Evolutionary conservation across 35 echinoderm and acorn worm species (phyloP).

Genomic region (Lytechinus variegatus): DNA sequence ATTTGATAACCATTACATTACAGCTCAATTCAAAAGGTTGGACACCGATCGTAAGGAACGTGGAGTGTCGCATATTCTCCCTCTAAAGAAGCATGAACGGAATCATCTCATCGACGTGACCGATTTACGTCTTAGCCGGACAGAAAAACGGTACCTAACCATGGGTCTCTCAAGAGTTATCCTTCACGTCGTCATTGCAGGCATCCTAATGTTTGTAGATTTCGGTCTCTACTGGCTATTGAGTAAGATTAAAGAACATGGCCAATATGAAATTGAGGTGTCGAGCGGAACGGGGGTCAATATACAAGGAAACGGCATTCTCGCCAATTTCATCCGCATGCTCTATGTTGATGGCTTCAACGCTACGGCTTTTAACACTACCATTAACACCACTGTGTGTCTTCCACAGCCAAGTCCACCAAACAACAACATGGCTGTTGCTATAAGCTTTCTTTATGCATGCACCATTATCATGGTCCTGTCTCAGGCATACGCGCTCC

Average conservation of each 20-base stretch:
- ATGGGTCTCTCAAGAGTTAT: constrained; percentile 72
- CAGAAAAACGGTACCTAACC: constrained; percentile 80
- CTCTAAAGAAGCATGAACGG: constrained; percentile 82
- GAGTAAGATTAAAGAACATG: constrained; percentile 64
- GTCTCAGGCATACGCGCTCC: constrained; percentile 80
- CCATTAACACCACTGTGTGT: constrained; percentile 65
- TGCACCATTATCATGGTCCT: constrained; percentile 76
- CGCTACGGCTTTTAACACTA: constrained; percentile 68
- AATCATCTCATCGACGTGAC: constrained; percentile 70
- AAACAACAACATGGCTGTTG: constrained; percentile 65
- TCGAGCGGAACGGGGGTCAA: constrained; percentile 57
- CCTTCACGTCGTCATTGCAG: constrained; percentile 71
- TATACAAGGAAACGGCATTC: constrained; percentile 51
- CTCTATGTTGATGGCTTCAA: constrained; percentile 74
- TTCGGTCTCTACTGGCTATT: constrained; percentile 79
- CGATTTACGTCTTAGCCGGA: constrained; percentile 53
- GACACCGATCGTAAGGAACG: constrained; percentile 61
- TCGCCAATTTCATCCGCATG: constrained; percentile 55
- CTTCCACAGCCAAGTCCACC: constrained; percentile 70
- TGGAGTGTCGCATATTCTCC: constrained; percentile 59
- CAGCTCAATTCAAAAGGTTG: constrained; percentile 68
- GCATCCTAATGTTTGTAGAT: constrained; percentile 67
- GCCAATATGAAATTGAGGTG: constrained; percentile 58
- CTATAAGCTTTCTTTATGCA: constrained; percentile 67
- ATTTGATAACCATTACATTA: constrained; percentile 93